A percentile compares a stretch with the other conserved stretches of the same genome.
phyloP scores from a whole-genome alignment of 1,140 invertebrate species.

The Melanaphis sacchari region DNA sequence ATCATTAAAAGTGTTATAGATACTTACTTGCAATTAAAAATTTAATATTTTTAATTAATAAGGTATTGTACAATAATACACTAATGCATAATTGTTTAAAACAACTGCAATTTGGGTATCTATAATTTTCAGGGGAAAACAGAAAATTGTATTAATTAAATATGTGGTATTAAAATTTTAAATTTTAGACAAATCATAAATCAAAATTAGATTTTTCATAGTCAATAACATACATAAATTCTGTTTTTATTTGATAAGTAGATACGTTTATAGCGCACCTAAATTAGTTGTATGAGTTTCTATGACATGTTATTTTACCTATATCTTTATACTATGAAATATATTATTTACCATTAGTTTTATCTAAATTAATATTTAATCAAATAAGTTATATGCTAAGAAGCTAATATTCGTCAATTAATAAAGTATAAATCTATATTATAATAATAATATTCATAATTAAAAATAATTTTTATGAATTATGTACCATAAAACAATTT shows the following conservation, averaged over 20 bases:
- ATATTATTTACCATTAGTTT: neutral
- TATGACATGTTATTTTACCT: no score
- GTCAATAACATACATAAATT: neutral
- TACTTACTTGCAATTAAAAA: neutral
- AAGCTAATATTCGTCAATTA: neutral
- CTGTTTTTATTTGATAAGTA: constrained; percentile 1
- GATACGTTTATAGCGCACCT: neutral
- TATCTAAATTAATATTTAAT: constrained; percentile 12
- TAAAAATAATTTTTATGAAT: neutral
- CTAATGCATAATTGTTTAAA: neutral
- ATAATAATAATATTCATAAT: neutral
- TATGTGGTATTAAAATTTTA: neutral
- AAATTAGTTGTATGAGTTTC: neutral
- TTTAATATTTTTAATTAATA: neutral
- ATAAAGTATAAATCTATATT: neutral
- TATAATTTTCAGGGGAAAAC: neutral
- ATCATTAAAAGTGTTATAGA: neutral
- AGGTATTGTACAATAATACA: neutral
- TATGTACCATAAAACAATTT: neutral
- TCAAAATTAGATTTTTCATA: neutral
- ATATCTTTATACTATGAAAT: neutral
- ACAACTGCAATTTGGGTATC: neutral
- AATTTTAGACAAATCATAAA: neutral
- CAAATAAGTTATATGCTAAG: no score
- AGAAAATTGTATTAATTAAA: neutral